These are phyloP conservation scores for Ceuthmochares aereus DNA, from an alignment of 2,113 vertebrate species.

Conservation along the genomic window DNA sequence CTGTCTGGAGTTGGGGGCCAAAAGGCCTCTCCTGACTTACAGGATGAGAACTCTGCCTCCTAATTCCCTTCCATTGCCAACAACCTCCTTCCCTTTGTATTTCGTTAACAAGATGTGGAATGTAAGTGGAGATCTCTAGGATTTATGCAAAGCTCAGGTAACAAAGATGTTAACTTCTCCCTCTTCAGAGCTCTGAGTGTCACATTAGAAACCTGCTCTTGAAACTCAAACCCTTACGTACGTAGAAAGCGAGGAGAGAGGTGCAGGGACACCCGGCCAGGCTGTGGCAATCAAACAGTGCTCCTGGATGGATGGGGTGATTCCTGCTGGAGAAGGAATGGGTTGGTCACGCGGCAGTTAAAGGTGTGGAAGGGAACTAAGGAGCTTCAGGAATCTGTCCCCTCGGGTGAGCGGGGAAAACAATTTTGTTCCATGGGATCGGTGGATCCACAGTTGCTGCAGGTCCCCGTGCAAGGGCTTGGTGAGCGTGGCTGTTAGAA, in stretches of 20 bases:
- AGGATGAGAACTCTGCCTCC: not conserved
- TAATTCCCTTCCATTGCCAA: not conserved
- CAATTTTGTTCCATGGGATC: not conserved
- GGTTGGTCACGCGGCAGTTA: not conserved
- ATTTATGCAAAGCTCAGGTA: not conserved
- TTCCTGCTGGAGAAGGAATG: not conserved
- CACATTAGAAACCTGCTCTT: not conserved
- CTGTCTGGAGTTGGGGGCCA: not conserved
- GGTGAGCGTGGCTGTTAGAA: not conserved
- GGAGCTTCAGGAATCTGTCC: not conserved
- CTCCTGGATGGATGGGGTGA: not conserved
- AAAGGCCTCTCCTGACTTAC: not conserved
- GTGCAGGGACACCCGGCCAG: not conserved
- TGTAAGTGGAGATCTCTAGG: not conserved
- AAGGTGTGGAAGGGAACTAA: not conserved
- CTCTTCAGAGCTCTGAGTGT: not conserved
- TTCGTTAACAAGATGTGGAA: not conserved
- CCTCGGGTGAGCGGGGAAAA: not conserved
- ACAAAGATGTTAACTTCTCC: not conserved
- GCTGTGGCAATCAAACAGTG: not conserved
- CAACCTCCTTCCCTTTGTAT: not conserved
- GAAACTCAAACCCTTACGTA: not conserved
- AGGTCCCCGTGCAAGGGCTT: not conserved
- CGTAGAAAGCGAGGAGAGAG: not conserved
- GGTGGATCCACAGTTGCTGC: not conserved